phyloP scores from a whole-genome alignment of 2,888 invertebrate genomes.

The Yponomeuta evonymella region DNA sequence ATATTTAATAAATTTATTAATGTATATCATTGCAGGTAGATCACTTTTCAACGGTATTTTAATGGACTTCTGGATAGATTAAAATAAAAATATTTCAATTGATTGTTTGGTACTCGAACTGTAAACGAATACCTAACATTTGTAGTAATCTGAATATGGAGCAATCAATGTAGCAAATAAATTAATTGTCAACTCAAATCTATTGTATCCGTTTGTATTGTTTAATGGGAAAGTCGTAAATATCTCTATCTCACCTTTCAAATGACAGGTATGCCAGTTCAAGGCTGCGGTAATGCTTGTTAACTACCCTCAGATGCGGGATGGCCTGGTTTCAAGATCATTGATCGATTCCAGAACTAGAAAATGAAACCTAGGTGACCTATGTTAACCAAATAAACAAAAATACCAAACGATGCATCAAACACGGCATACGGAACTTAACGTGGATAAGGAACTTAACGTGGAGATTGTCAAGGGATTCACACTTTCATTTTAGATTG shows the following conservation, averaged over 20 bases:
- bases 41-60: neutral
- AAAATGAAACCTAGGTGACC: neutral
- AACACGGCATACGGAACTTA: neutral
- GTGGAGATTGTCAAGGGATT: neutral
- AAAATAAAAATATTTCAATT: neutral
- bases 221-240: neutral
- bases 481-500: neutral
- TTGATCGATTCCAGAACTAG: no score
- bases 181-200: neutral
- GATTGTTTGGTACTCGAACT: neutral
- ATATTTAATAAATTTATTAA: neutral
- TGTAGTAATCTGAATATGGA: neutral
- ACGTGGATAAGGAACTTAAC: neutral
- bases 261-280: neutral
- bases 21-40: neutral
- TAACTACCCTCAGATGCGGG: no score
- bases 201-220: neutral
- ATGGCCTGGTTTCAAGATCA: no score
- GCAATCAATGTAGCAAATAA: neutral
- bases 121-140: no score
- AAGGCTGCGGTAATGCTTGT: no score
- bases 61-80: neutral
- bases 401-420: neutral
- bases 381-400: neutral
- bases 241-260: neutral